Evolutionary conservation across 1,140 invertebrate species (phyloP), one percentile per base, ranked within the genome.

Genomic region (Drosophila ambigua): DNA sequence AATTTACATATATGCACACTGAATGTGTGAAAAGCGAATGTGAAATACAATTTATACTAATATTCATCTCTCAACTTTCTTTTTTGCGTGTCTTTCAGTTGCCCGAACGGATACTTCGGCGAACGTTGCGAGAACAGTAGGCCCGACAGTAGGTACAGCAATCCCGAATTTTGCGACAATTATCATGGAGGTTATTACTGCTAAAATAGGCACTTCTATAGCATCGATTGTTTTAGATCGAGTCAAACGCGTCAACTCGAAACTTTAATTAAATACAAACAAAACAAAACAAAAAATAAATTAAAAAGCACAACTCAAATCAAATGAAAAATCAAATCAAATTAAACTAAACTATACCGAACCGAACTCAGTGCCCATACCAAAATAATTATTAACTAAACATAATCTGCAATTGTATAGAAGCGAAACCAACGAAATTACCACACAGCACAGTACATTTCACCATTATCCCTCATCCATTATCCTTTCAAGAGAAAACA

Each of bases 101-200:
- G 97, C 92, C 94, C 95, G 77, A 95, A 96, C 91, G 96, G 96
- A 79, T 97, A 95, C 94, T 95, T 94, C 90, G 97, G 97, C 85
- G 94, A 95, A 92, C 94, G 96, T 81, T 97, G 97, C 93, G 96
- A 97, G 93, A 95, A 67, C 66, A 77, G 52, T 59, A 65, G 58
- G 68, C 79, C 92, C 77, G 80, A 84, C 71, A 91, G 91, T 92
- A 92, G 74, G 91, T 92, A 92, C 90, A 83, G 67, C 81, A 91
- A 81, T 72, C 65, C 74, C 85, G 75, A 90, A 72, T 77, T 75
- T 89, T 84, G 80, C 89, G 48, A 68, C 26, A 74, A 72, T 62
- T 90, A 58, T 91, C 85, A 73, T 59, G 91, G 91, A 90, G 87
- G 83, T 82, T 90, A 52, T 91, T 91, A 91, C 87, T 92, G 91